Evolutionary conservation across 2,113 vertebrate genomes (phyloP).

Genomic region (Spheniscus mendiculus): DNA sequence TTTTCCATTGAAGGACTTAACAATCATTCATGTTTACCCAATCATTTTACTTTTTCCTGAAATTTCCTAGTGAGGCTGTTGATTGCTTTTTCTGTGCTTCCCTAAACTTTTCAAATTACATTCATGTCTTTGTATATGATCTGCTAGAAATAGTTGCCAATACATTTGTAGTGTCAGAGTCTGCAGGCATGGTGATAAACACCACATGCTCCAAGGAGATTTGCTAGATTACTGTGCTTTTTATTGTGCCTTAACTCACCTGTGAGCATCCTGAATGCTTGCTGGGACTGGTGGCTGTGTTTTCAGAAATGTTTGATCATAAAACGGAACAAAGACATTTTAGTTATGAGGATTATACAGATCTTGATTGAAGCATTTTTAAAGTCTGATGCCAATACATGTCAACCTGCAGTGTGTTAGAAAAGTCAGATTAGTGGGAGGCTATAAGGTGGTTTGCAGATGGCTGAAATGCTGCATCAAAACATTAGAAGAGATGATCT

Average conservation of each 20-base stretch:
- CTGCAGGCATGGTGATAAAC: conserved; percentile 49
- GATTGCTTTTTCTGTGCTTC: conserved; percentile 13
- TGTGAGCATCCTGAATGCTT: conserved; percentile 28
- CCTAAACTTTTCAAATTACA: conserved; percentile 7
- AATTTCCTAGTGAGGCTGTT: neutral
- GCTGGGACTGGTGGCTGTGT: conserved; percentile 14
- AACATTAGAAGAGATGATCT: neutral
- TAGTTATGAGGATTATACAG: neutral
- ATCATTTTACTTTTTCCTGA: neutral
- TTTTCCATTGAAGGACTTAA: neutral
- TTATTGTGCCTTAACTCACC: conserved; percentile 50
- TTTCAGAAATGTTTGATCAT: conserved; percentile 29
- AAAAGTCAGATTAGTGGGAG: conserved; percentile 35
- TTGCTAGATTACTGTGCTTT: conserved; percentile 33
- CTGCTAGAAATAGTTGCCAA: conserved; percentile 27
- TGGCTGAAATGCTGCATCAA: neutral
- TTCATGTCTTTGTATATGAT: conserved; percentile 26
- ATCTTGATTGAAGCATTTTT: conserved; percentile 33
- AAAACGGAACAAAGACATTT: conserved; percentile 32
- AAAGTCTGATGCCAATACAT: neutral
- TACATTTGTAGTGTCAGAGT: conserved; percentile 7
- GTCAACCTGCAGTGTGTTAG: neutral
- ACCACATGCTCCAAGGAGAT: conserved; percentile 33
- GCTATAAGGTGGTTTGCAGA: conserved; percentile 15
- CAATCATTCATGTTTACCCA: conserved; percentile 23